These are phyloP conservation scores for Oeneis ivallda DNA, from an alignment of 2,888 invertebrate genomes.

Conservation along the genomic window DNA sequence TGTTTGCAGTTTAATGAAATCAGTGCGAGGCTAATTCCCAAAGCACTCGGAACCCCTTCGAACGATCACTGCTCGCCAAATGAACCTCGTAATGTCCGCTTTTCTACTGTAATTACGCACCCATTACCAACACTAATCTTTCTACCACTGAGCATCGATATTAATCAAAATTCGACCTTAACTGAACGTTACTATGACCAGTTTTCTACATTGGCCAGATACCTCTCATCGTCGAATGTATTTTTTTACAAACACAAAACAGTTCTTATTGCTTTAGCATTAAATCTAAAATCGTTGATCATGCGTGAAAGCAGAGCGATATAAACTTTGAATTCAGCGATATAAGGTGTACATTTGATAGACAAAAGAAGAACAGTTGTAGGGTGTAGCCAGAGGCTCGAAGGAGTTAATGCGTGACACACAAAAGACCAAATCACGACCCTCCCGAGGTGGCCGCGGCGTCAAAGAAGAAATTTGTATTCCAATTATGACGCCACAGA, in stretches of 20 bases:
- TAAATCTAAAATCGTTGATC: slow-evolving; percentile 64
- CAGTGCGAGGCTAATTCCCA: slow-evolving; percentile 55
- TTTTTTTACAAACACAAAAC: slow-evolving; percentile 57
- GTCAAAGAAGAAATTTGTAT: slow-evolving; percentile 80
- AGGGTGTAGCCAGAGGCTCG: slow-evolving; percentile 67
- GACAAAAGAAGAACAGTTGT: slow-evolving; percentile 41
- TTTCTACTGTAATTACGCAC: slow-evolving; percentile 79
- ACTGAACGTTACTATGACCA: slow-evolving; percentile 47
- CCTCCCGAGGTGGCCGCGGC: slow-evolving; percentile 62
- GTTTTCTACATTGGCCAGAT: slow-evolving; percentile 43
- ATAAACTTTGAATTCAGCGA: slow-evolving; percentile 36
- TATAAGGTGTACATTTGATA: slow-evolving; percentile 53
- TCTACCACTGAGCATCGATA: slow-evolving; percentile 45
- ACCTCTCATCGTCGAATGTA: slow-evolving; percentile 27
- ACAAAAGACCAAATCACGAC: slow-evolving; percentile 81
- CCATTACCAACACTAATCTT: slow-evolving; percentile 77
- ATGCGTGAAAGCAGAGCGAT: slow-evolving; percentile 39
- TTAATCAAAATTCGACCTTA: slow-evolving; percentile 49
- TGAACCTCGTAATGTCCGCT: slow-evolving; percentile 78
- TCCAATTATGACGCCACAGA: slow-evolving; percentile 75
- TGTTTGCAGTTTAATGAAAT: slow-evolving; percentile 68
- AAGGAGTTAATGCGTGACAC: slow-evolving; percentile 80
- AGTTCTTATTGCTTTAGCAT: slow-evolving; percentile 64
- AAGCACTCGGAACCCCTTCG: slow-evolving; percentile 66
- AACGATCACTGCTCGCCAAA: slow-evolving; percentile 72